Base-by-base conservation (phyloP, 2,888 invertebrate genomes). In the Diaphora mendica region DNA sequence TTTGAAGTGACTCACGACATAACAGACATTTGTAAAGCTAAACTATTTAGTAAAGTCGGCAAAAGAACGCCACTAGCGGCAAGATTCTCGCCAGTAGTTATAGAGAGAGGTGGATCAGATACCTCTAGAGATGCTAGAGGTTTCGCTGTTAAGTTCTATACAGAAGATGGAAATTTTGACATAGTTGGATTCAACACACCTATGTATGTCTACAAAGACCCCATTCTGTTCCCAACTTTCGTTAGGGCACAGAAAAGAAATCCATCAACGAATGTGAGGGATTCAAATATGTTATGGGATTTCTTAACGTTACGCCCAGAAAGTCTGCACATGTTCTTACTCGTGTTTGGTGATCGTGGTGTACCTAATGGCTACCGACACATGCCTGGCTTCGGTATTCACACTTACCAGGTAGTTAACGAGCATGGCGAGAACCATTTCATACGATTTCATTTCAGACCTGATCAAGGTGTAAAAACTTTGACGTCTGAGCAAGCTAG, bases 341-440 rank as follows among this genome's bases (percentile, higher is more conserved):
- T 98, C 89, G 94, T 99, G 77, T 99, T 98, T 88, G 96, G 97
- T 13, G 99, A 99, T 91, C 96, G 98, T 83, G 99, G 99, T 17
- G 98, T 98, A 76, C 99, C 99, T 0, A 98, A 99, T 89, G 99
- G 99, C 15, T 97, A 97, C 91, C 96, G 98, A 39, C 97, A 97
- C 90, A 99, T 99, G 99, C 98, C 99, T 85, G 99, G 99, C 39
- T 99, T 98, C 86, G 98, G 98, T 8, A 98, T 98, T 0, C 99
- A 99, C 89, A 98, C 99, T 0, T 99, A 97, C 91, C 98, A 98
- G 91, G 92, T 99, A 77, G 96, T 98, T 23, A 99, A 99, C 91
- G 95, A 94, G 13, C 91, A 97, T 13, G 97, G 97, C 0, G 96
- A 97, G 68, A 93, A 96, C 8, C 94, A 97, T 76, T 99, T 97